Evolutionary conservation across 2,797 vertebrate species (phyloP).

Genomic region (Clamator glandarius): DNA sequence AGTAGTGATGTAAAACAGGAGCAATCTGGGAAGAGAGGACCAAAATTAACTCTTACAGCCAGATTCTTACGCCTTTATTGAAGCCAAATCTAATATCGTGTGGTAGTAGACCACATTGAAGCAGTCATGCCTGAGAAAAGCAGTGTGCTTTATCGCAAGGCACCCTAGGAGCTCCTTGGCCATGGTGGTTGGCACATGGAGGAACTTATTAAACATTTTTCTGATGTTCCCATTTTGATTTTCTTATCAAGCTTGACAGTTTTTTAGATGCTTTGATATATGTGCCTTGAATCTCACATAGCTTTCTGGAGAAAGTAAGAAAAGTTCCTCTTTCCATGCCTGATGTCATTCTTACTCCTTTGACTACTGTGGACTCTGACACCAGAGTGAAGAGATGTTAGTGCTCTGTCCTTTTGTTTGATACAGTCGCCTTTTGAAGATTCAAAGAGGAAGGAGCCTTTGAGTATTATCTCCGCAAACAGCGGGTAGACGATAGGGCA

Average conservation of each 20-base stretch:
- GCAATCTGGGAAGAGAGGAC: not conserved
- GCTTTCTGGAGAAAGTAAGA: not conserved
- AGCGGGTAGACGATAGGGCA: not conserved
- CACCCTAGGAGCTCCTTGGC: not conserved
- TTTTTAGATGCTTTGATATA: not conserved
- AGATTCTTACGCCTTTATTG: not conserved
- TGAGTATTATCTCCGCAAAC: not conserved
- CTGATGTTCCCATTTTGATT: not conserved
- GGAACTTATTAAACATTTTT: not conserved
- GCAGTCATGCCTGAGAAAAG: not conserved
- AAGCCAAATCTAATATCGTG: not conserved
- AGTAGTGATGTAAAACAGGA: not conserved
- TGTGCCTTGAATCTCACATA: not conserved
- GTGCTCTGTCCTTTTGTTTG: not conserved
- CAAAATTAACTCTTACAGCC: not conserved
- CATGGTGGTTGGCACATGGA: not conserved
- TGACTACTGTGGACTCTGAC: not conserved
- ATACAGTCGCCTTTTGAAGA: slow-evolving; percentile 7
- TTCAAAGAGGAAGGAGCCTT: slow-evolving; percentile 26
- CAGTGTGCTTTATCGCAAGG: not conserved
- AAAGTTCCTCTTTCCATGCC: not conserved
- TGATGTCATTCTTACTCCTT: not conserved
- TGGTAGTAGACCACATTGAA: not conserved
- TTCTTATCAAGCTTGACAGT: not conserved
- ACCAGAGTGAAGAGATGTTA: not conserved